phyloP scores from a whole-genome alignment of 2,888 invertebrate genomes.

The Cantharis rufa region DNA sequence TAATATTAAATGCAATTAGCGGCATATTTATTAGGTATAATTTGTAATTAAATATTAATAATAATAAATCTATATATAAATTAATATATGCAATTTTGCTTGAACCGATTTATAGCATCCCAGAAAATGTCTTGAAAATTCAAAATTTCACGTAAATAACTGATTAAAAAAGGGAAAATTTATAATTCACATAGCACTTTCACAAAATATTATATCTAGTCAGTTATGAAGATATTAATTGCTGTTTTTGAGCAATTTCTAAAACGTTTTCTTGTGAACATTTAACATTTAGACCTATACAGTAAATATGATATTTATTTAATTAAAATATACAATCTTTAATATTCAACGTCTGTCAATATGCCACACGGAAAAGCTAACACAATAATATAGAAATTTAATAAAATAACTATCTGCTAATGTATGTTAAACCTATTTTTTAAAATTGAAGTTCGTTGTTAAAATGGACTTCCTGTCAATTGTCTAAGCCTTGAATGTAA shows the following conservation, averaged over 20 bases:
- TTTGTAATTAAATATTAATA: background rate
- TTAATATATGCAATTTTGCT: background rate
- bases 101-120: background rate
- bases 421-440: background rate
- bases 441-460: background rate
- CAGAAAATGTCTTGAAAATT: background rate
- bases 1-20: background rate
- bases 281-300: background rate
- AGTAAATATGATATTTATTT: background rate
- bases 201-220: no score
- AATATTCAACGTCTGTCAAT: background rate
- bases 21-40: background rate
- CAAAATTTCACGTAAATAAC: background rate
- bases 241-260: no score
- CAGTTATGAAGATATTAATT: no score
- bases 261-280: no score
- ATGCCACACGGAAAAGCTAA: background rate
- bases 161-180: no score
- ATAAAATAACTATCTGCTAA: background rate
- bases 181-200: no score
- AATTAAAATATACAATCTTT: background rate
- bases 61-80: background rate
- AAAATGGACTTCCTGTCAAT: background rate
- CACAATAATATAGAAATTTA: no score
- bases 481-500: background rate